Percentiles rank a stretch among this genome's conserved stretches.
Conservation (phyloP, 2,888 invertebrate genomes). For the Ochropacha duplaris region DNA sequence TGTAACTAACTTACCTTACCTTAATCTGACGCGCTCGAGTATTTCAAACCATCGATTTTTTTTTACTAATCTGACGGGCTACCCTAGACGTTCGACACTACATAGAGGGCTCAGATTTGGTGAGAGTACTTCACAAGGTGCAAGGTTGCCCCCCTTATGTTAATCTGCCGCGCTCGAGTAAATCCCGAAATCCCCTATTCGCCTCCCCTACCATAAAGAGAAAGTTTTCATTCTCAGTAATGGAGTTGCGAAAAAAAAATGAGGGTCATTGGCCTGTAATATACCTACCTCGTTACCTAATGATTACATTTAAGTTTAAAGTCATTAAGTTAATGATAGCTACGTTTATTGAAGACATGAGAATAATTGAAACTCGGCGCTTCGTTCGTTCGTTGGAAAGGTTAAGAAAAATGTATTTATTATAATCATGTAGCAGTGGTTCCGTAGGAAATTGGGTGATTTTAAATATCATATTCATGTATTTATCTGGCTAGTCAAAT, state of each 20-base stretch:
- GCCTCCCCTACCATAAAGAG: not conserved
- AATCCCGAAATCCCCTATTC: too few species aligned
- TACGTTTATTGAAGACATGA: not conserved
- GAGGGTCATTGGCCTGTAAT: not conserved
- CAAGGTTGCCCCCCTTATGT: too few species aligned
- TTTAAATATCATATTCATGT: not conserved
- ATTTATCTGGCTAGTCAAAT: too few species aligned
- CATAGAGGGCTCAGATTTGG: too few species aligned
- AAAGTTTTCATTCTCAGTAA: not conserved
- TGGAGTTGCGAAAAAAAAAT: not conserved
- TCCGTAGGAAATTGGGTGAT: not conserved
- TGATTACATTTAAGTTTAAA: not conserved
- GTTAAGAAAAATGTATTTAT: not conserved
- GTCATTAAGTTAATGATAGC: not conserved
- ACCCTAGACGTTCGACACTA: too few species aligned
- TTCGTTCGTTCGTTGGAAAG: not conserved
- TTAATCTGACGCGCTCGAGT: too few species aligned
- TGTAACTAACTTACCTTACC: too few species aligned
- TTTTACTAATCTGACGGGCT: too few species aligned
- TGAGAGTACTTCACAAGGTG: too few species aligned
- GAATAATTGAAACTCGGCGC: not conserved
- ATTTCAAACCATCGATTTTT: too few species aligned
- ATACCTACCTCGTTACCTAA: not conserved
- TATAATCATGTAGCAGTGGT: not conserved
- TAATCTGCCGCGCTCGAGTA: too few species aligned